These are phyloP conservation scores for Coenobita brevimanus DNA, from an alignment of 1,140 invertebrate genomes.

Conservation along the genomic window DNA sequence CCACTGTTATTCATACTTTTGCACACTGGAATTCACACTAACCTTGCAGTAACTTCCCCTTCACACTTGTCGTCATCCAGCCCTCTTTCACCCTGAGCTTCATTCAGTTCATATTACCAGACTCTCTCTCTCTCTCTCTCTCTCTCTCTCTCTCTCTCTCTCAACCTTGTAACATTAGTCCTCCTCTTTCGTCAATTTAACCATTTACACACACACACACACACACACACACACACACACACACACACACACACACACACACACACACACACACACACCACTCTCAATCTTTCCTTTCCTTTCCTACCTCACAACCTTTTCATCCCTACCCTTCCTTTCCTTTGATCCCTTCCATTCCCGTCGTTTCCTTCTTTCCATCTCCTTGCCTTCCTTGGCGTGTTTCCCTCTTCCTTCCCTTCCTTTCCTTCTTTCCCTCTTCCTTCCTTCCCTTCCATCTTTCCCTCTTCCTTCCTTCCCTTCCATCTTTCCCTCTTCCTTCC, in stretches of 20 bases:
- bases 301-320: not conserved
- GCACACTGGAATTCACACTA: too few species aligned
- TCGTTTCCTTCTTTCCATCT: not conserved
- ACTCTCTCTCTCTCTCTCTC: conserved; percentile 1
- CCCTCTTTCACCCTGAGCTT: not conserved
- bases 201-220: not conserved
- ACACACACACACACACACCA: not conserved
- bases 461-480: not conserved
- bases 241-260: not conserved
- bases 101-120: not conserved
- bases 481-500: too few species aligned
- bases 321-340: not conserved
- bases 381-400: not conserved
- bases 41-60: too few species aligned
- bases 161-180: not conserved
- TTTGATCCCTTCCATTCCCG: not conserved
- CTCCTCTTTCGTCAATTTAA: not conserved
- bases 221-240: not conserved
- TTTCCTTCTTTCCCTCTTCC: not conserved
- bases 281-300: too few species aligned
- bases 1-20: too few species aligned
- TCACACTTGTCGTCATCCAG: too few species aligned
- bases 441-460: not conserved
- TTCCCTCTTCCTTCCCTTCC: not conserved
- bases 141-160: conserved; percentile 31